Evolutionary conservation across 1,140 invertebrate genomes (phyloP), one percentile per base, ranked within the genome.

Genomic region (Drosophila pallidifrons): DNA sequence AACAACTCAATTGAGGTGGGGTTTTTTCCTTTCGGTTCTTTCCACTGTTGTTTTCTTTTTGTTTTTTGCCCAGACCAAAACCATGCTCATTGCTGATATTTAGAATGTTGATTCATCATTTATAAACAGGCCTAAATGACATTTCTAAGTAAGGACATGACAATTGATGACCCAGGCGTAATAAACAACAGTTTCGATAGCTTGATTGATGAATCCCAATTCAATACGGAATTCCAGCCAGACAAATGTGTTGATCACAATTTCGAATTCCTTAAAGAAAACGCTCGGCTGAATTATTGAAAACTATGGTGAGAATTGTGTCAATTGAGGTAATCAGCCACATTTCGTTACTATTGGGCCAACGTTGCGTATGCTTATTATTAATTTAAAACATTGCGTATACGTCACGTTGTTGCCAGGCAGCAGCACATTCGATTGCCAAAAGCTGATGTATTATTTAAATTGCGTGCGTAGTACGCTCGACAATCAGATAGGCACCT

Each of bases 401-500:
- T 77, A 82, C 79, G 79, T 64, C 70, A 76, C 45, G 72, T 57
- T 52, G 35, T 41, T 57, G 30, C 45, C 70, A 59, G 52, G 57
- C 49, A 69, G 35, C 25, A 52, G 5, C 75, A 66, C 65, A 76
- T 76, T 85, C 69, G 75, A 82, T 66, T 78, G 63, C 25, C 28
- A 47, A 35, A 71, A 59, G 60, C 46, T 82, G 65, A 82, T 82
- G 66, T 79, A 82, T 82, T 82, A 82, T 82, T 82, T 72, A 82
- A 79, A 82, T 82, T 82, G 55, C 65, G 57, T 71, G 61, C 30
- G 30, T 6, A 6, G 35, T 46, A 16, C 13, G 43, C 60, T 60
- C 63, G 41, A 51, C 47, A 74, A 57, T 38, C 49, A 69, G 30
- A 66, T 43, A 51, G 25, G 55, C 13, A 15, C 7, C 6, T 25